A percentile compares a stretch with the other conserved stretches of the same genome.
Conservation (phyloP, 1,140 invertebrate species). For the Panagrolaimus sp. region DNA sequence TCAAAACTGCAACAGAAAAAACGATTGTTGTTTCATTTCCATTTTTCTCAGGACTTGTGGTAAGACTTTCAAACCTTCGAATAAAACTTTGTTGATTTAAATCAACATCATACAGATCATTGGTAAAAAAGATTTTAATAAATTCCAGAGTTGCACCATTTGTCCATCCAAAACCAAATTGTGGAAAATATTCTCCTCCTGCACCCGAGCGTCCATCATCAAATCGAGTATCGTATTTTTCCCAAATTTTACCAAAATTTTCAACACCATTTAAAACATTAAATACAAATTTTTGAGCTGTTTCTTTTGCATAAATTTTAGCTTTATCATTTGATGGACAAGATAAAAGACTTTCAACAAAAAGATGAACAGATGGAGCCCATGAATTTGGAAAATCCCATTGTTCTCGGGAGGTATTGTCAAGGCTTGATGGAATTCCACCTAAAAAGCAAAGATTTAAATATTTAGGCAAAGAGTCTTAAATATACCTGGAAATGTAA, state of each 20-base stretch:
- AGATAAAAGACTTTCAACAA: constrained; percentile 63
- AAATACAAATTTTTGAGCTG: constrained; percentile 67
- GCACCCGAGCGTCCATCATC: too few species aligned
- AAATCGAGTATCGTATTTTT: constrained; percentile 70
- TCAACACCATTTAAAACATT: constrained; percentile 76
- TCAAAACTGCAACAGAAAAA: too few species aligned
- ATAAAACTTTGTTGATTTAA: too few species aligned
- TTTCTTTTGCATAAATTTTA: constrained; percentile 28
- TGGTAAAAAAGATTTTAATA: too few species aligned
- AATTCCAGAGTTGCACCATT: too few species aligned
- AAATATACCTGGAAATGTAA: constrained; percentile 29
- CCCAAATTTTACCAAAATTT: constrained; percentile 72
- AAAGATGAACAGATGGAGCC: constrained; percentile 52
- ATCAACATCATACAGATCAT: too few species aligned
- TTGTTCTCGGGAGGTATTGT: constrained; percentile 73
- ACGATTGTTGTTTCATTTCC: too few species aligned
- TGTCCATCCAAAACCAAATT: too few species aligned
- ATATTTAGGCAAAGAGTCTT: constrained; percentile 23
- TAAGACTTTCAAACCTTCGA: too few species aligned
- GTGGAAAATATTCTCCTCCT: too few species aligned
- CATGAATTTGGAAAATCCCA: constrained; percentile 85
- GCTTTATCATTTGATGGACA: constrained; percentile 34
- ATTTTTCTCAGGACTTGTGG: too few species aligned
- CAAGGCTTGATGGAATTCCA: constrained; percentile 76
- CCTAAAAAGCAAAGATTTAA: constrained; percentile 54